phyloP scores from a whole-genome alignment of 2,888 invertebrate genomes.

The Anthoptus insignis region DNA sequence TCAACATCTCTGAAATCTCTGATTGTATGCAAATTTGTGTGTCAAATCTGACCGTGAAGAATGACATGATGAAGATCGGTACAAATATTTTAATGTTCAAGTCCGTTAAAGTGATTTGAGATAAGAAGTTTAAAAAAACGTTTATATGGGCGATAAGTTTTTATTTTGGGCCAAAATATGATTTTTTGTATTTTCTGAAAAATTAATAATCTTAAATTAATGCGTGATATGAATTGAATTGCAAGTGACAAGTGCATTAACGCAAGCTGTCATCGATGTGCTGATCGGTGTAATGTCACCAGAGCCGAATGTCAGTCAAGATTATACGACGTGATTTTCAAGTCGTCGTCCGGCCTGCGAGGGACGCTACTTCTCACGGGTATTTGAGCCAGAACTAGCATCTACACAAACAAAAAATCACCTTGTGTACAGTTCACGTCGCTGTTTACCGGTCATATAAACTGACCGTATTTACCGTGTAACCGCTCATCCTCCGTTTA shows the following conservation, averaged over 20 bases:
- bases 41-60: conserved; percentile 20
- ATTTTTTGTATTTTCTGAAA: background rate
- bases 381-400: conserved; percentile 78
- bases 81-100: background rate
- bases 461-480: conserved; percentile 80
- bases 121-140: background rate
- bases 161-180: background rate
- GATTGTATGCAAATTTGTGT: conserved; percentile 45
- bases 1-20: conserved; percentile 40
- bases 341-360: conserved; percentile 54
- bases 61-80: conserved; percentile 3
- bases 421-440: conserved; percentile 85
- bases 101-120: background rate
- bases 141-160: background rate
- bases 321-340: conserved; percentile 61
- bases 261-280: conserved; percentile 65
- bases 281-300: conserved; percentile 63
- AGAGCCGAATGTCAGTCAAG: conserved; percentile 74
- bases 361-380: conserved; percentile 79
- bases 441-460: conserved; percentile 80
- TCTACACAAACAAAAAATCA: conserved; percentile 82
- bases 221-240: background rate
- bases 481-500: conserved; percentile 82
- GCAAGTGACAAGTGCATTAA: conserved; percentile 54
- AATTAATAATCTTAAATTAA: too few species aligned